Percentiles rank a stretch among this genome's conserved stretches.
Conservation (phyloP, 2,888 invertebrate species). For the Tuberolachnus salignus region DNA sequence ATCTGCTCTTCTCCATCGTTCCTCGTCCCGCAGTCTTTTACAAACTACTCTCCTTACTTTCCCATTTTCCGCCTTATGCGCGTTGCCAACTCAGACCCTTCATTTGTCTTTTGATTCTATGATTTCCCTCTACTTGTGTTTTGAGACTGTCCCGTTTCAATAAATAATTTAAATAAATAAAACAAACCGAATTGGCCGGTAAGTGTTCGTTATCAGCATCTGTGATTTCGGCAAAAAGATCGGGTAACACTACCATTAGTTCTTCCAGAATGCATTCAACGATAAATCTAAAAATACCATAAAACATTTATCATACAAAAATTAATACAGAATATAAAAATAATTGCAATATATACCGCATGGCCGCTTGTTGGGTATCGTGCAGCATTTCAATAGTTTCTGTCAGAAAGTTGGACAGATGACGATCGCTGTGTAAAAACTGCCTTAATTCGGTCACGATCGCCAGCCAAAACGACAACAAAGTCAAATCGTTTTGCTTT, state of each 20-base stretch:
- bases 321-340: neutral
- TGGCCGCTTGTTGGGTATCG: constrained; percentile 91
- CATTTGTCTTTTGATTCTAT: too few species aligned
- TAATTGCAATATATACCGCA: constrained; percentile 67
- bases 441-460: constrained; percentile 95
- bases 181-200: constrained; percentile 67
- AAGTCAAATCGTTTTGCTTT: constrained; percentile 82
- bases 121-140: too few species aligned
- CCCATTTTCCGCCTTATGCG: too few species aligned
- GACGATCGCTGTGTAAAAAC: constrained; percentile 93
- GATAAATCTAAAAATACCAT: constrained; percentile 61
- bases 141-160: too few species aligned
- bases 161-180: too few species aligned
- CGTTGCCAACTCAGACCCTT: too few species aligned
- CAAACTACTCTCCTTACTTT: too few species aligned
- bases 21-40: too few species aligned
- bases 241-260: constrained; percentile 79
- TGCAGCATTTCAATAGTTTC: constrained; percentile 93
- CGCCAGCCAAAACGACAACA: constrained; percentile 95
- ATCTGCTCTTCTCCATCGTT: too few species aligned
- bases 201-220: constrained; percentile 71
- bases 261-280: constrained; percentile 69
- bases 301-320: neutral
- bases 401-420: constrained; percentile 88
- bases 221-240: constrained; percentile 77